Evolutionary conservation across 2,888 invertebrate genomes (phyloP).

Genomic region (Amiota communis): DNA sequence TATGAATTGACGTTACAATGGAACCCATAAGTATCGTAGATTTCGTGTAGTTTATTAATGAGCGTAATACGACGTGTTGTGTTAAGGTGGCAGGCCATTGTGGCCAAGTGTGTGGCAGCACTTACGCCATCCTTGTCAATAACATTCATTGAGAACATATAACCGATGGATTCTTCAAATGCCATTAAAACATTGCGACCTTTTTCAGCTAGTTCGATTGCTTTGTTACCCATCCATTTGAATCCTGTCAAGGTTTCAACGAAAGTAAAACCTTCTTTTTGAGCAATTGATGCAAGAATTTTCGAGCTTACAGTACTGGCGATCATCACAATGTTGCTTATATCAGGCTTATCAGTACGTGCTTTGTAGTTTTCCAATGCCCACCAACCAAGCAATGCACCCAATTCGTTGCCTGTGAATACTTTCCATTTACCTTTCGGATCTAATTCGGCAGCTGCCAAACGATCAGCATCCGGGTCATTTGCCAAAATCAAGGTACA

Average conservation of each 20-base stretch:
- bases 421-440: constrained; percentile 63
- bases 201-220: constrained; percentile 80
- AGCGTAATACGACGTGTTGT: constrained; percentile 76
- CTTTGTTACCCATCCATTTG: constrained; percentile 98
- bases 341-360: constrained; percentile 65
- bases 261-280: constrained; percentile 83
- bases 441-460: constrained; percentile 92
- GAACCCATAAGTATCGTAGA: constrained; percentile 90
- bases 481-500: constrained; percentile 91
- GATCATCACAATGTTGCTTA: constrained; percentile 84
- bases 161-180: constrained; percentile 99
- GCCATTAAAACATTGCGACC: constrained; percentile 91
- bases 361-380: constrained; percentile 78
- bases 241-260: constrained; percentile 97
- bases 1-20: constrained; percentile 93
- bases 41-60: constrained; percentile 78
- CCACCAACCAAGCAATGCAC: constrained; percentile 97
- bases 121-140: constrained; percentile 97
- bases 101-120: constrained; percentile 86
- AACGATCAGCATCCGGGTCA: constrained; percentile 98
- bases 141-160: constrained; percentile 92
- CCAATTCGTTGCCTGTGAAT: constrained; percentile 96
- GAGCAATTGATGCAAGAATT: constrained; percentile 87
- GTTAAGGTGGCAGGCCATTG: constrained; percentile 83
- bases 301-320: constrained; percentile 98